Base-by-base conservation (phyloP, 2,888 invertebrate species). In the Ochlodes sylvanus region DNA sequence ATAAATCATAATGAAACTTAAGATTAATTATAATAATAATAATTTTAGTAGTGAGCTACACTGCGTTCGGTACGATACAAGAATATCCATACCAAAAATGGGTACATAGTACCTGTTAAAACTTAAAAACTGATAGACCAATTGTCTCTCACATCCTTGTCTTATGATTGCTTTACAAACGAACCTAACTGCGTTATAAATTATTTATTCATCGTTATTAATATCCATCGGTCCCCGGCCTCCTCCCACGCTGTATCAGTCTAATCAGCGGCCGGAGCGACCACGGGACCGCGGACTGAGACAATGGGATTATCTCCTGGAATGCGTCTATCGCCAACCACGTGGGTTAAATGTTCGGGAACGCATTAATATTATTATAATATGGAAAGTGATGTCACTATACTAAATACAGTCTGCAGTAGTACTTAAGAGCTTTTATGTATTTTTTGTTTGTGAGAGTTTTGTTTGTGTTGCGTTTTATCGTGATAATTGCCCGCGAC, bases 261-360 rank as follows among this genome's bases (percentile, higher is more conserved):
- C 79, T 80, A 80, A 66, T 79, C 82, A 77, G 75, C 9, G 34
- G 34, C 9, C 34, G n/a, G n/a, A 34, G 34, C 34, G 34, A 34
- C 34, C 61, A 32, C 71, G 27, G 50, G 54, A 52, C 52, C 62
- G 34, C 54, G 60, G 52, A 47, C 15, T 70, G 71, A 84, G 80
- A 87, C 88, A 87, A 88, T 87, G 81, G 83, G 61, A 68, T 70
- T 74, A 78, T 87, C 85, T 83, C 80, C 76, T 73, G 79, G 81
- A 84, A 86, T 83, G 86, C 79, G 72, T 67, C 76, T 75, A 70
- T 81, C 79, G 81, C 80, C 70, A 70, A 63, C 66, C 71, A 71
- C 67, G 74, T 73, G 69, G 72, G 68, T 70, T 73, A 75, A 77
- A 75, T 71, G 70, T 72, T 72, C 55, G 60, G 44, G 38, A 61